Evolutionary conservation across 2,797 vertebrate genomes (phyloP).

Genomic region (Microcaecilia unicolor): DNA sequence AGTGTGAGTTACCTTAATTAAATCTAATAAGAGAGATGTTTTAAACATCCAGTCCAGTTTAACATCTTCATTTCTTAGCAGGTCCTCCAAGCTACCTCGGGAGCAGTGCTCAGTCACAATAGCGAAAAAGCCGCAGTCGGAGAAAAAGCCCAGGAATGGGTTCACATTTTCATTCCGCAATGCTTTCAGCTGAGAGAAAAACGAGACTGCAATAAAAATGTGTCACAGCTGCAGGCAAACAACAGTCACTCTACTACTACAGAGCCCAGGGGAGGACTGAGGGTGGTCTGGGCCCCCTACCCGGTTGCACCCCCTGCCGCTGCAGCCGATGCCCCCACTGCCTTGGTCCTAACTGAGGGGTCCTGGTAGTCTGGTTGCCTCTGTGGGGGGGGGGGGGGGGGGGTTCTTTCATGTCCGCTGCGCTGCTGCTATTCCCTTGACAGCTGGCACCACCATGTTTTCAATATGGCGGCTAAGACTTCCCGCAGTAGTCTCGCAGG

Average conservation of each 20-base stretch:
- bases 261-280: too few species aligned
- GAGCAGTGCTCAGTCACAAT: slow-evolving; percentile 83
- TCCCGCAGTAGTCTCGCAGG: too few species aligned
- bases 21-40: slow-evolving; percentile 79
- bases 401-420: too few species aligned
- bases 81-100: slow-evolving; percentile 78
- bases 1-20: slow-evolving; percentile 70
- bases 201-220: neutral
- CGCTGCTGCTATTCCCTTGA: too few species aligned
- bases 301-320: too few species aligned
- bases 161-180: slow-evolving; percentile 82
- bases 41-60: slow-evolving; percentile 94
- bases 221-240: neutral
- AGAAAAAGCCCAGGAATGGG: slow-evolving; percentile 80
- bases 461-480: too few species aligned
- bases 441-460: too few species aligned
- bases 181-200: slow-evolving; percentile 73
- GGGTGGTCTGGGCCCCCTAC: too few species aligned
- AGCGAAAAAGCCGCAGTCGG: slow-evolving; percentile 75
- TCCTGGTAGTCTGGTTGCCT: too few species aligned
- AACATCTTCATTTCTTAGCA: slow-evolving; percentile 71
- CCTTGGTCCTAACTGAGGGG: too few species aligned
- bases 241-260: too few species aligned
- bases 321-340: too few species aligned
- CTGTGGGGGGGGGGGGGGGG: neutral